A percentile compares a stretch with the other conserved stretches of the same genome.
Evolutionary conservation across 2,113 vertebrate genomes (phyloP).

Genomic region (Podocnemis expansa): DNA sequence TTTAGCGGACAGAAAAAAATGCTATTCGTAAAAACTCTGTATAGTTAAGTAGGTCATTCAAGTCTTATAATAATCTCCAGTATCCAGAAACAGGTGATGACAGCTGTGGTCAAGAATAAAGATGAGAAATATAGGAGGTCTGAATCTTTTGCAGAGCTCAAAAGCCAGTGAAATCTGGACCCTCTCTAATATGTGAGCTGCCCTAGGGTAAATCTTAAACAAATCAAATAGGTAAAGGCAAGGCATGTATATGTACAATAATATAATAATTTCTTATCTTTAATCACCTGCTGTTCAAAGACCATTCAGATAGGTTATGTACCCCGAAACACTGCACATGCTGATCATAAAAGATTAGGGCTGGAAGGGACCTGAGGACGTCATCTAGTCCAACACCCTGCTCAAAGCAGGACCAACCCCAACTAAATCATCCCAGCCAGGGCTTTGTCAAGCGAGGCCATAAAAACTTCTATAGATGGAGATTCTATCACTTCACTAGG

Average conservation of each 20-base stretch:
- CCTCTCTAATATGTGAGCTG: neutral
- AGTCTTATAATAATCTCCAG: slow-evolving; percentile 65
- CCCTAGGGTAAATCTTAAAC: neutral
- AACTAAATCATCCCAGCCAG: too few relatives aligned
- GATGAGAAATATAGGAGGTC: neutral
- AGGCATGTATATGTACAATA: neutral
- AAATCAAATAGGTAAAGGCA: neutral
- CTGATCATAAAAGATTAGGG: neutral
- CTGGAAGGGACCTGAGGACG: too few relatives aligned
- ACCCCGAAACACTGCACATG: neutral
- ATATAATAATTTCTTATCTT: neutral
- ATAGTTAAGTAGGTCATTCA: slow-evolving; percentile 69
- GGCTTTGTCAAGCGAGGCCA: too few relatives aligned
- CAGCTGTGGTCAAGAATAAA: neutral
- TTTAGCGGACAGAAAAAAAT: neutral
- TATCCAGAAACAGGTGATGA: slow-evolving; percentile 39
- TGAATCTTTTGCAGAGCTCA: neutral
- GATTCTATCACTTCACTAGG: too few relatives aligned
- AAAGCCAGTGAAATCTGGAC: neutral
- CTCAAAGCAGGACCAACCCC: too few relatives aligned
- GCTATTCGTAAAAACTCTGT: slow-evolving; percentile 44
- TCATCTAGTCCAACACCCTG: too few relatives aligned
- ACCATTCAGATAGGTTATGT: neutral
- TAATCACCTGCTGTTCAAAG: slow-evolving; percentile 29
- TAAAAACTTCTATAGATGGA: too few relatives aligned